These are phyloP conservation scores for Cyclopterus lumpus DNA, from an alignment of 2,797 vertebrate species.

Conservation along the genomic window DNA sequence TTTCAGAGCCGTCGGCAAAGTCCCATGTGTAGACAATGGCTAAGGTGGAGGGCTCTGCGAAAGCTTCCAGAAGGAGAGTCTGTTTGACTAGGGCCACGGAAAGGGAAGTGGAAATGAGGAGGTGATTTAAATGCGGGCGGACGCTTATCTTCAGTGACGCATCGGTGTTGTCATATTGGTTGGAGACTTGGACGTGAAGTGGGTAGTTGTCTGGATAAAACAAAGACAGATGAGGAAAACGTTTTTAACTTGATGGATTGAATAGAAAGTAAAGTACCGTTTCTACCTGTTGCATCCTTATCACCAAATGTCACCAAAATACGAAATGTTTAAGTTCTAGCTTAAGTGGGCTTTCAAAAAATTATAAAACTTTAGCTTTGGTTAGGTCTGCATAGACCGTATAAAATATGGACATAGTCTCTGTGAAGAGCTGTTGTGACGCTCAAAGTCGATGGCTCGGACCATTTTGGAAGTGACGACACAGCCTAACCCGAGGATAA, in stretches of 20 bases:
- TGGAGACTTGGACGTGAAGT: conserved; percentile 76
- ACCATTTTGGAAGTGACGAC: too few relatives aligned
- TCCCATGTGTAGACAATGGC: conserved; percentile 77
- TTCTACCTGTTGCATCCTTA: neutral
- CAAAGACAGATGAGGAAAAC: neutral
- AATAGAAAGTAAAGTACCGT: neutral
- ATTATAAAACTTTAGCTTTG: too few relatives aligned
- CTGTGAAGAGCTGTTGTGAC: too few relatives aligned
- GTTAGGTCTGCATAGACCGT: too few relatives aligned
- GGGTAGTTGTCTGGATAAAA: conserved; percentile 75
- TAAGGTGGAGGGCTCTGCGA: conserved; percentile 59
- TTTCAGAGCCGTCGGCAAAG: conserved; percentile 76
- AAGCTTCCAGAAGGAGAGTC: conserved; percentile 72
- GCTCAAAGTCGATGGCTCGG: too few relatives aligned
- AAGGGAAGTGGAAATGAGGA: conserved; percentile 67
- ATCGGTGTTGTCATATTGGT: conserved; percentile 61
- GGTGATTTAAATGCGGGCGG: conserved; percentile 61
- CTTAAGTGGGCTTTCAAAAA: neutral
- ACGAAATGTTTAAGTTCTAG: neutral
- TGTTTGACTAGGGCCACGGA: conserved; percentile 55
- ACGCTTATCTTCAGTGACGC: conserved; percentile 58
- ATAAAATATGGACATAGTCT: too few relatives aligned
- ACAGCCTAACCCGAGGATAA: too few relatives aligned
- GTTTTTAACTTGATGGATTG: neutral
- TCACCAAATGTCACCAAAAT: neutral